Conservation (phyloP, 2,888 invertebrate genomes). For the Heliconius aoede region DNA sequence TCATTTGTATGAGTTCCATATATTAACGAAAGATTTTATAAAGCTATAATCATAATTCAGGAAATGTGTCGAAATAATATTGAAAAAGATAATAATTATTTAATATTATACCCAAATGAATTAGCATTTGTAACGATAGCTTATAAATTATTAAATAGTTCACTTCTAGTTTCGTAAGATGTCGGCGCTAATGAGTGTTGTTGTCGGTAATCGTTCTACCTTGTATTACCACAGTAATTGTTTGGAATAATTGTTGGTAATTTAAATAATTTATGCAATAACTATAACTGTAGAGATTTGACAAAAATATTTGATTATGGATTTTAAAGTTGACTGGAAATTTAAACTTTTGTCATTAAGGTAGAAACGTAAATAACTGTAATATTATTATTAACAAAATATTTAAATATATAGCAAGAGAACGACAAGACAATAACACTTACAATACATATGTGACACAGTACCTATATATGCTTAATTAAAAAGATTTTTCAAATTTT, state of each 20-base stretch:
- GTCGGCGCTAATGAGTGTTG: slow-evolving; percentile 34
- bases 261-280: slow-evolving; percentile 32
- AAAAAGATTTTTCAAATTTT: too few species aligned
- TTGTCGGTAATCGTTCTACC: slow-evolving; percentile 40
- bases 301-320: slow-evolving; percentile 17
- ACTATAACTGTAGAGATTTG: not conserved
- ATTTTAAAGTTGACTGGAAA: not conserved
- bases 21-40: slow-evolving; percentile 6
- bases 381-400: too few species aligned
- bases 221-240: slow-evolving; percentile 37
- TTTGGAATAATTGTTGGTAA: slow-evolving; percentile 26
- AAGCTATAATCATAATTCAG: not conserved
- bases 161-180: slow-evolving; percentile 41
- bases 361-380: too few species aligned
- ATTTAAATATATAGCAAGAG: too few species aligned
- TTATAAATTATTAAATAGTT: slow-evolving; percentile 39
- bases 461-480: too few species aligned
- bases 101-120: slow-evolving; percentile 21
- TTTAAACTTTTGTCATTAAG: not conserved
- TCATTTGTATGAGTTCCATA: not conserved
- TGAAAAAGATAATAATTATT: slow-evolving; percentile 11
- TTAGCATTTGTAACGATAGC: slow-evolving; percentile 31
- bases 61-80: not conserved
- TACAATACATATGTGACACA: too few species aligned
- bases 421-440: too few species aligned